Conservation (phyloP, 2,113 vertebrate species). For the Erinaceus europaeus region DNA sequence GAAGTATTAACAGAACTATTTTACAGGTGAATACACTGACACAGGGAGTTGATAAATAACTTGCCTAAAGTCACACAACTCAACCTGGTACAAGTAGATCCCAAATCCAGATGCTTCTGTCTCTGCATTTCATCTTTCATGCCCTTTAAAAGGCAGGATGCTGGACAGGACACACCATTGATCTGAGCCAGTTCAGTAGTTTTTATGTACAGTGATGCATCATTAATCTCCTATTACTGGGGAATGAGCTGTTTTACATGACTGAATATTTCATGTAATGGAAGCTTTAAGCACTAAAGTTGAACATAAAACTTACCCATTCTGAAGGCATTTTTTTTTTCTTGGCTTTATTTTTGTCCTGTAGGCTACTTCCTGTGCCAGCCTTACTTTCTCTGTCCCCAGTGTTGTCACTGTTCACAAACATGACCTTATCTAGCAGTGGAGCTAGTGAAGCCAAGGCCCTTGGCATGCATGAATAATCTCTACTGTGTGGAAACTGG, state of each 20-base stretch:
- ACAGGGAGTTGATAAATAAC: background rate
- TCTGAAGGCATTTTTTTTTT: conserved; percentile 52
- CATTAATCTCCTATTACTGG: conserved; percentile 71
- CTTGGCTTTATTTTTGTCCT: conserved; percentile 29
- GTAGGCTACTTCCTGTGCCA: conserved; percentile 20
- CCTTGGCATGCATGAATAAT: background rate
- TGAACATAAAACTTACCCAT: conserved; percentile 55
- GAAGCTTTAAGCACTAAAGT: conserved; percentile 57
- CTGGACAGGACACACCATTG: conserved; percentile 55
- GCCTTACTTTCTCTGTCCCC: background rate
- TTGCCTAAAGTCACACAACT: background rate
- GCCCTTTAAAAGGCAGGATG: conserved; percentile 49
- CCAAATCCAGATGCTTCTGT: background rate
- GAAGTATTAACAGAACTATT: background rate
- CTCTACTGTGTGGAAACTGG: background rate
- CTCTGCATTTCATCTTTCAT: conserved; percentile 41
- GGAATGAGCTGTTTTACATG: conserved; percentile 69
- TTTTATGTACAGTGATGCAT: conserved; percentile 64
- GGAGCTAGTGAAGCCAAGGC: background rate
- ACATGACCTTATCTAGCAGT: background rate
- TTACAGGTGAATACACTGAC: conserved; percentile 27
- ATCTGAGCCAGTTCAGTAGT: conserved; percentile 52
- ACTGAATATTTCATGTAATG: conserved; percentile 71
- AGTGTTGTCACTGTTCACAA: background rate
- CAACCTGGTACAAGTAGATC: background rate